Percentiles rank a stretch among this genome's conserved stretches.
These are phyloP conservation scores for Pediacus dermestoides DNA, from an alignment of 2,888 invertebrate genomes.

Conservation along the genomic window DNA sequence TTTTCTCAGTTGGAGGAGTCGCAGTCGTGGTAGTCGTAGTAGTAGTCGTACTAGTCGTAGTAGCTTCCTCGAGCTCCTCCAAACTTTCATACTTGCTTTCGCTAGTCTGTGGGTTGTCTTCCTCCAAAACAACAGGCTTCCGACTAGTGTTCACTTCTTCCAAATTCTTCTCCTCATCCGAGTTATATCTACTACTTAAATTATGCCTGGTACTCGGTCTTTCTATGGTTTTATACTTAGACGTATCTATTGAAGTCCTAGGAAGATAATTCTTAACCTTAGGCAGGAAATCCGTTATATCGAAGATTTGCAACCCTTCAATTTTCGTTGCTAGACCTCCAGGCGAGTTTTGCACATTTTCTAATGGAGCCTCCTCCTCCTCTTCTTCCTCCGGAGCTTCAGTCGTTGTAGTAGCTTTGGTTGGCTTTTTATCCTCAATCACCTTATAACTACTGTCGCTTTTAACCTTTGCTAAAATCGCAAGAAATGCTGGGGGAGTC, in stretches of 20 bases:
- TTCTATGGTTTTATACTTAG: constrained; percentile 47
- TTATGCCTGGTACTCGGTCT: constrained; percentile 32
- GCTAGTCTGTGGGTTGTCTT: constrained; percentile 15
- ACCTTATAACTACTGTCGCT: constrained; percentile 36
- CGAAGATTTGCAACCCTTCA: constrained; percentile 39
- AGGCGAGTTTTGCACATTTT: constrained; percentile 38
- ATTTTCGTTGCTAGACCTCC: constrained; percentile 27
- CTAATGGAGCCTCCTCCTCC: constrained; percentile 28
- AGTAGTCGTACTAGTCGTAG: constrained; percentile 13
- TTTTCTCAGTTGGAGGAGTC: constrained; percentile 16
- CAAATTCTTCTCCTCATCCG: constrained; percentile 21
- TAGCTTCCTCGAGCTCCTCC: constrained; percentile 11
- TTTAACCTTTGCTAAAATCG: constrained; percentile 39
- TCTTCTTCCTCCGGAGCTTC: constrained; percentile 23
- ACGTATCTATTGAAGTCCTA: constrained; percentile 43
- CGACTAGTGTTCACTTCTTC: constrained; percentile 14
- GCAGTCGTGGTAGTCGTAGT: constrained; percentile 17
- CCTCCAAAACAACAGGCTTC: constrained; percentile 15
- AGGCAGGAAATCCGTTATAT: constrained; percentile 43
- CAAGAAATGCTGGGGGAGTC: constrained; percentile 42
- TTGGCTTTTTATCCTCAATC: constrained; percentile 35
- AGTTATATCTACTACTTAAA: constrained; percentile 36
- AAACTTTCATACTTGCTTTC: constrained; percentile 19
- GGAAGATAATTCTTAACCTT: constrained; percentile 41
- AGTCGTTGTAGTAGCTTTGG: constrained; percentile 27